Evolutionary conservation across 1,140 invertebrate genomes (phyloP).

Genomic region (Bradysia coprophila): DNA sequence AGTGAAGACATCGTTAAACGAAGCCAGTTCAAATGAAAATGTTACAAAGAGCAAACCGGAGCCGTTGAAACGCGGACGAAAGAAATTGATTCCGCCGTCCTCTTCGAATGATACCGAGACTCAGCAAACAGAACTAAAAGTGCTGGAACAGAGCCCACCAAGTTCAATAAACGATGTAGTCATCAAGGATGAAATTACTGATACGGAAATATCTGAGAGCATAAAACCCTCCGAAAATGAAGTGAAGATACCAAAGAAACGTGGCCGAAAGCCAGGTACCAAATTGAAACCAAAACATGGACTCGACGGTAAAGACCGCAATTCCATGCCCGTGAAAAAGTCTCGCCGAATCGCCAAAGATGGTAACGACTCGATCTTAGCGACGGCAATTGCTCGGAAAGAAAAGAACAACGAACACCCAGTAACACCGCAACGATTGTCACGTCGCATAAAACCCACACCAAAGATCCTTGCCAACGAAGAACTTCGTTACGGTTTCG

Average conservation of each 20-base stretch:
- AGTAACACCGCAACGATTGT: slow-evolving; percentile 19
- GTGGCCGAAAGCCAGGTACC: background rate
- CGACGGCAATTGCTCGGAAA: background rate
- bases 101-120: too few species aligned
- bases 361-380: background rate
- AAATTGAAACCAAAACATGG: background rate
- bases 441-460: slow-evolving; percentile 33
- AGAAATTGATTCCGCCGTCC: too few species aligned
- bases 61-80: too few species aligned
- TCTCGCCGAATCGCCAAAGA: background rate
- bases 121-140: too few species aligned
- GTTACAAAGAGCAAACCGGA: too few species aligned
- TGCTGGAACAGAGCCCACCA: too few species aligned
- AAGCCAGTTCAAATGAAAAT: background rate
- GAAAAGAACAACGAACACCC: slow-evolving; percentile 3
- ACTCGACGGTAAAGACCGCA: background rate
- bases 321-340: background rate
- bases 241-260: background rate
- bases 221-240: background rate
- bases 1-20: background rate
- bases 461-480: slow-evolving; percentile 34
- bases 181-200: too few species aligned
- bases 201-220: too few species aligned
- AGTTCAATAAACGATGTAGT: too few species aligned
- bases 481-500: slow-evolving; percentile 31